Base-by-base conservation (phyloP, 2,888 invertebrate species). In the Bellardia pandia region DNA sequence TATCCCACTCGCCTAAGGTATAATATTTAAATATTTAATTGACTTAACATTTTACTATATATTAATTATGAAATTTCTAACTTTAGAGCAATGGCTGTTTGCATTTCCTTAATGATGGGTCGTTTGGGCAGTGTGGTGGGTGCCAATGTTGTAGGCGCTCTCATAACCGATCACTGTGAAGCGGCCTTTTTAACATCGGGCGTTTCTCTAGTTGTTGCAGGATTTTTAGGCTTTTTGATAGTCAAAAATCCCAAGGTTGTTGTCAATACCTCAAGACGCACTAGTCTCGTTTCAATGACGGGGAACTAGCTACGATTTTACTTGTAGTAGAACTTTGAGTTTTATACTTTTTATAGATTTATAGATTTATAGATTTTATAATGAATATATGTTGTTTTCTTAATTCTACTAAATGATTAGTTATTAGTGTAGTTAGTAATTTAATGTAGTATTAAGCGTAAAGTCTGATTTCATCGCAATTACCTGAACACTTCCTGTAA, bases 21-120 rank as follows among this genome's bases (percentile, higher is more conserved):
- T n/a, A 16, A 68, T 58, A 23, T n/a, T 60, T 8, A 11, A 37
- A 72, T 37, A 79, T 16, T 37, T 8, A 53, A 13, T 11, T 69
- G 37, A 11, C 5, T 48, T 16, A 58, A 9, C n/a, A 6, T 13
- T 11, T 56, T 16, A 16, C 4, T 11, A 3, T 30, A 23, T 58
- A 58, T 30, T 56, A 56, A 56, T 16, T n/a, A 58, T n/a, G 53
- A n/a, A 16, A 6, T 16, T 33, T 79, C 42, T 37, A 51, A 30
- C 0, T 11, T 60, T 82, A 93, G 94, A 89, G 95, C 94, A 23
- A 94, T 94, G 94, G 94, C 94, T 30, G 90, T 95, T 71, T 94
- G 94, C 51, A 94, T 95, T 80, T 94, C 94, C 0, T 90, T 94
- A 3, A 94, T 94, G 94, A 93, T 94, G 90, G 95, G 95, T 16